These are phyloP conservation scores for Amphipyra tragopoginis DNA, from an alignment of 2,888 invertebrate genomes.

Conservation along the genomic window DNA sequence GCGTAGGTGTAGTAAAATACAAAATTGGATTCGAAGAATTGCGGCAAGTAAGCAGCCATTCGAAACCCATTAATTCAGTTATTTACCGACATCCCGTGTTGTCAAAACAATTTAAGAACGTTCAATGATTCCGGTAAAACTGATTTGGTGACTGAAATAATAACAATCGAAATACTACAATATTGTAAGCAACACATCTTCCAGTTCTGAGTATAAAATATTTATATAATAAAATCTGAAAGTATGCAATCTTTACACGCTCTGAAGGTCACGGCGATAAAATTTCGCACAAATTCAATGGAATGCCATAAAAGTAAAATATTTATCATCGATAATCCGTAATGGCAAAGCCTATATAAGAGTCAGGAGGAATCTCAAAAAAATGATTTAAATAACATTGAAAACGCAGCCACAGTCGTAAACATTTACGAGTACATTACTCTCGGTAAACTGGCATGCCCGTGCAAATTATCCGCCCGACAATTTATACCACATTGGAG, in stretches of 20 bases:
- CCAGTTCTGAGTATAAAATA: slow-evolving; percentile 21
- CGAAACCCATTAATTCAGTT: slow-evolving; percentile 75
- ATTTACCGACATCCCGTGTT: slow-evolving; percentile 65
- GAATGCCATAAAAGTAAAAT: slow-evolving; percentile 76
- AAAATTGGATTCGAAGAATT: slow-evolving; percentile 84
- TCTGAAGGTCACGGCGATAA: slow-evolving; percentile 52
- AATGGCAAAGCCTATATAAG: slow-evolving; percentile 67
- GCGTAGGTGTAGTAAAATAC: slow-evolving; percentile 83
- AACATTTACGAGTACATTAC: slow-evolving; percentile 89
- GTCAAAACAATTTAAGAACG: slow-evolving; percentile 56
- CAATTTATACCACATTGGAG: slow-evolving; percentile 66
- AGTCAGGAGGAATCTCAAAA: slow-evolving; percentile 70
- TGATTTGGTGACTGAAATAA: slow-evolving; percentile 43
- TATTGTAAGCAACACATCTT: slow-evolving; percentile 15
- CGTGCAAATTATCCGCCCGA: slow-evolving; percentile 76
- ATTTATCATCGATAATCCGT: slow-evolving; percentile 74
- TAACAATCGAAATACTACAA: slow-evolving; percentile 32
- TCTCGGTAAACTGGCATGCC: slow-evolving; percentile 78
- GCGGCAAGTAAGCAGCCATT: slow-evolving; percentile 75
- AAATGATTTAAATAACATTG: slow-evolving; percentile 83
- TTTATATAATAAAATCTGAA: slow-evolving; percentile 8
- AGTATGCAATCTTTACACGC: slow-evolving; percentile 29
- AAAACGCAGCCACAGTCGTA: slow-evolving; percentile 81
- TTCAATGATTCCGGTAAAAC: slow-evolving; percentile 28
- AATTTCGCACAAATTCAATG: slow-evolving; percentile 65